Evolutionary conservation across 2,888 invertebrate species (phyloP).

Genomic region (Agrochola litura): DNA sequence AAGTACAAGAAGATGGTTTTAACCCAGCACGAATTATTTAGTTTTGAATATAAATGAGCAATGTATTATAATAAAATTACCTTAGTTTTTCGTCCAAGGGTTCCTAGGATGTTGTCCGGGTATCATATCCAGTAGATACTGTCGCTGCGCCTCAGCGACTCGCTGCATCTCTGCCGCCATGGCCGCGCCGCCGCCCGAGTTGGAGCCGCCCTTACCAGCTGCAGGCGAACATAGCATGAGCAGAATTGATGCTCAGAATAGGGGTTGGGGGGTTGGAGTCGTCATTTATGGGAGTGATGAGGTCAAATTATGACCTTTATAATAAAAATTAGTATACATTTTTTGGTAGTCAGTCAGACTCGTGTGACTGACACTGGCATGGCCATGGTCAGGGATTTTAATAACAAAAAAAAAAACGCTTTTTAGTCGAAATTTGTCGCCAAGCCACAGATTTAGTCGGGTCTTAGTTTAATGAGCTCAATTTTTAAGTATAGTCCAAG

Average conservation of each 20-base stretch:
- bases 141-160: constrained; percentile 97
- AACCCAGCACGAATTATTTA: no score
- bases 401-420: no score
- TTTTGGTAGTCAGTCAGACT: neutral
- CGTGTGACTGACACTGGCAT: no score
- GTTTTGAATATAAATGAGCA: no score
- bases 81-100: constrained; percentile 87
- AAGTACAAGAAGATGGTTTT: no score
- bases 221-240: constrained; percentile 39
- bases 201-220: constrained; percentile 82
- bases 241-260: constrained; percentile 44
- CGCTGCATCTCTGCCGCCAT: constrained; percentile 94
- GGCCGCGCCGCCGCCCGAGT: constrained; percentile 82
- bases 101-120: constrained; percentile 90
- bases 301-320: neutral
- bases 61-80: neutral
- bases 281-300: neutral
- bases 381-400: no score
- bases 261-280: neutral
- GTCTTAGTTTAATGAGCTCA: no score
- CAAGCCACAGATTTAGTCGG: no score
- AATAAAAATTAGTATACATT: neutral
- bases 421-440: no score
- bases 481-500: no score
- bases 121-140: constrained; percentile 99